These are phyloP conservation scores for Pterophyllum scalare DNA, from an alignment of 2,113 vertebrate genomes.

Conservation along the genomic window DNA sequence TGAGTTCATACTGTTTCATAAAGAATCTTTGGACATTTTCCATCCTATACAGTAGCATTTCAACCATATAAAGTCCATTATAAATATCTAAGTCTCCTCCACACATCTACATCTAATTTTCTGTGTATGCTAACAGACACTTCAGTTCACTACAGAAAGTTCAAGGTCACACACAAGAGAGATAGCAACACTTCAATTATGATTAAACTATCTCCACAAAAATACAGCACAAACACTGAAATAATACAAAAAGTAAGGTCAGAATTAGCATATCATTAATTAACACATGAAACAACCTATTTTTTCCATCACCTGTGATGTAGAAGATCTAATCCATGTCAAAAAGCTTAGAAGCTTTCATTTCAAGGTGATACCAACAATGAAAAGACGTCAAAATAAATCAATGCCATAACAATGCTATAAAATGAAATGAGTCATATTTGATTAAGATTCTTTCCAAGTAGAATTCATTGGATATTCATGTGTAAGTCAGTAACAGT, in stretches of 20 bases:
- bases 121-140: neutral
- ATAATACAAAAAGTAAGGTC: neutral
- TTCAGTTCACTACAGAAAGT: neutral
- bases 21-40: slow-evolving; percentile 13
- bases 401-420: neutral
- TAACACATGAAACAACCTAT: neutral
- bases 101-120: neutral
- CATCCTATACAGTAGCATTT: neutral
- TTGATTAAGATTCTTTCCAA: neutral
- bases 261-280: neutral
- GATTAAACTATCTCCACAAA: neutral
- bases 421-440: slow-evolving; percentile 10
- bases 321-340: neutral
- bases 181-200: neutral
- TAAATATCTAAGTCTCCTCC: neutral
- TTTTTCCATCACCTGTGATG: neutral
- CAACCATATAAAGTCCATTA: neutral
- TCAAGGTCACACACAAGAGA: neutral
- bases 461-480: neutral
- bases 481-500: slow-evolving; percentile 24
- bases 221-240: neutral
- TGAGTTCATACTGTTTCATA: neutral
- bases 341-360: neutral
- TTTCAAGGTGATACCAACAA: neutral
- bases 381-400: neutral